Evolutionary conservation across 1,140 invertebrate species (phyloP), one percentile per base, ranked within the genome.

Genomic region (Polyergus mexicanus): DNA sequence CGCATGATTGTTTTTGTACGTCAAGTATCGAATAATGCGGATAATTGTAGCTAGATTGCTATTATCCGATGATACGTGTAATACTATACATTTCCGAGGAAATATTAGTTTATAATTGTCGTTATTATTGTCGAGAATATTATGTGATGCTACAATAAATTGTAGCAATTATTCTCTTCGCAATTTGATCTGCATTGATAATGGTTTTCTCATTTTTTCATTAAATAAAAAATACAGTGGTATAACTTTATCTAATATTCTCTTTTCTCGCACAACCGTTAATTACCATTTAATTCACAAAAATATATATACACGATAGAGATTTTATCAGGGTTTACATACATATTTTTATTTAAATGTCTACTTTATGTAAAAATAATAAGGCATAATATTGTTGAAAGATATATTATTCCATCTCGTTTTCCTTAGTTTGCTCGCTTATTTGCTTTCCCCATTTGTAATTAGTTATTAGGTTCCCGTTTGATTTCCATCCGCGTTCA

Each of bases 21-120:
- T 22, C 16, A 68, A 68, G 51, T 68, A 38, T 68, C 63, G 63
- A 56, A 68, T 80, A 80, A 68, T 54, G 44, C 76, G 22, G n/a
- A 80, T 80, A 68, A 68, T 80, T 68, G 11, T 28, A 38, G 32
- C 63, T 68, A 54, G 32, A 80, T 68, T 68, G 44, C 2, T 22
- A 54, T 54, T 54, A 25, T 16, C 41, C 5, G 44, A 28, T 66
- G 13, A 54, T 38, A 58, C n/a, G 3, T 35, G 51, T 38, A 35
- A 80, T 10, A 63, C 68, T 10, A 63, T 41, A 63, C 25, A 13
- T 41, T 41, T 25, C 7, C 35, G 10, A 5, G 13, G 1, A 58
- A 56, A 74, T 74, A 38, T n/a, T 58, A 25, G 38, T 13, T 13
- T 13, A 16, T 66, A 25, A 68, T 68, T 16, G 35, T 44, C 7